Percentiles rank a stretch among this genome's conserved stretches.
These are phyloP conservation scores for Eristalinus aeneus DNA, from an alignment of 2,888 invertebrate species.

Conservation along the genomic window DNA sequence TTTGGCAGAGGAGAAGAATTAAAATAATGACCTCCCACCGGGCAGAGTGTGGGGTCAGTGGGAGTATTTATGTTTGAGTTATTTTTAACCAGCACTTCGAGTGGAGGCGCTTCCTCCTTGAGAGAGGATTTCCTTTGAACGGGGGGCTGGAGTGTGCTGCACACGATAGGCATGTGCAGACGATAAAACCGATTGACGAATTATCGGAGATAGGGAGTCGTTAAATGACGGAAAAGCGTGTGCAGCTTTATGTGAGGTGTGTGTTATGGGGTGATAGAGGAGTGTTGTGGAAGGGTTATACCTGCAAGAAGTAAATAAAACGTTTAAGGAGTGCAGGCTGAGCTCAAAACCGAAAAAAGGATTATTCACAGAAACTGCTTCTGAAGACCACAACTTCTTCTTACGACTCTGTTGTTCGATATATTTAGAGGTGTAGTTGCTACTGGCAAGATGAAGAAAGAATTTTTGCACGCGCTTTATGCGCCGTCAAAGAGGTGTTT, in stretches of 20 bases:
- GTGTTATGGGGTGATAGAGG: neutral
- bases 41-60: neutral
- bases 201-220: neutral
- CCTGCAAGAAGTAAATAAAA: too few relatives aligned
- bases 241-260: neutral
- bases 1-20: neutral
- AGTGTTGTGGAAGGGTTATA: too few relatives aligned
- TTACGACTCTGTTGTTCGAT: too few relatives aligned
- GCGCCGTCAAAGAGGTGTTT: too few relatives aligned
- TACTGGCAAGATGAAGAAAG: too few relatives aligned
- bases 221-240: neutral
- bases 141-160: neutral
- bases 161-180: neutral
- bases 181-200: neutral
- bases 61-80: neutral
- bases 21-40: neutral
- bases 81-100: neutral
- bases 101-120: neutral
- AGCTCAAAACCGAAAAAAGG: too few relatives aligned
- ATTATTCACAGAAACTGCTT: too few relatives aligned
- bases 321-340: too few relatives aligned
- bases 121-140: too few relatives aligned
- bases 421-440: too few relatives aligned
- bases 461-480: too few relatives aligned
- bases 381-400: too few relatives aligned